Evolutionary conservation across 2,888 invertebrate genomes (phyloP).

Genomic region (Stenchaetothrips biformis): DNA sequence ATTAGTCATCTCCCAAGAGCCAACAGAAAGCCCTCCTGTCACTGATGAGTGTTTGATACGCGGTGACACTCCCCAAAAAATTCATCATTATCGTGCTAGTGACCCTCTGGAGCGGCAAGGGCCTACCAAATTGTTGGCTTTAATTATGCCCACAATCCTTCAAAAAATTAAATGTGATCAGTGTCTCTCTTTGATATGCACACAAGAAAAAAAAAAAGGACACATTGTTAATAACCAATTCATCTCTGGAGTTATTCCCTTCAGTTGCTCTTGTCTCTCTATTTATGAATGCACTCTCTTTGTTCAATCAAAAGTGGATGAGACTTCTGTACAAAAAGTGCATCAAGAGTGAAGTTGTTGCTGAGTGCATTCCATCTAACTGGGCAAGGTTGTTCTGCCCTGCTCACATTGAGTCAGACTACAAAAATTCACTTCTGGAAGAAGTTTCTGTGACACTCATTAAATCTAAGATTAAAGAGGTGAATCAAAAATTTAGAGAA

Average conservation of each 20-base stretch:
- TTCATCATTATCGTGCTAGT: neutral
- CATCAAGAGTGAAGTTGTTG: no score
- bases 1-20: neutral
- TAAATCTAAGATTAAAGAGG: neutral
- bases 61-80: neutral
- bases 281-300: no score
- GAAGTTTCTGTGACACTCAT: neutral
- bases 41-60: neutral
- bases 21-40: neutral
- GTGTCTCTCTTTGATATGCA: no score
- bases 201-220: no score
- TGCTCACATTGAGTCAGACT: neutral
- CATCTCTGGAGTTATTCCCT: no score
- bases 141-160: neutral
- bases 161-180: no score
- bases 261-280: no score
- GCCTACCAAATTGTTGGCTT: neutral
- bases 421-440: neutral
- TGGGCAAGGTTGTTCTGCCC: no score
- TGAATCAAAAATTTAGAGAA: neutral
- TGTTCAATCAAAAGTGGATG: no score
- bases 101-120: neutral
- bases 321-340: no score
- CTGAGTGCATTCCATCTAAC: no score
- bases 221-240: no score